Conservation (phyloP, 2,888 invertebrate species). For the Spatulosminthurus flaviceps region DNA sequence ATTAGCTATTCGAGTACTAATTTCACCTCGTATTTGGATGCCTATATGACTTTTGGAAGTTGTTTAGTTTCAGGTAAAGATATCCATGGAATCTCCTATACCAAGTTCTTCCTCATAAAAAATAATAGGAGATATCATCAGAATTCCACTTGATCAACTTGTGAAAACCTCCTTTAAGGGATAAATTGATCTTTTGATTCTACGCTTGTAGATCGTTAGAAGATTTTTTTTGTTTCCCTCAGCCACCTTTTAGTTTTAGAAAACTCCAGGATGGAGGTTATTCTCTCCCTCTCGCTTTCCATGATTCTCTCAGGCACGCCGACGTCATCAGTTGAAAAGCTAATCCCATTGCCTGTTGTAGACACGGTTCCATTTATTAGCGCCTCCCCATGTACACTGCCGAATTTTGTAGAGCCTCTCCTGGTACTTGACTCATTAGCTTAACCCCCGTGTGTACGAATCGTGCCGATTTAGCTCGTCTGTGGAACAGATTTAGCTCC, state of each 20-base stretch:
- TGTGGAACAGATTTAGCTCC: background rate
- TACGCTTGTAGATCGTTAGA: too few relatives aligned
- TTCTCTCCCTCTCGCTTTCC: slow-evolving; percentile 13
- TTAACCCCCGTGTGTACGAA: background rate
- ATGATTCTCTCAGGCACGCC: slow-evolving; percentile 32
- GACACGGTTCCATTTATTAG: slow-evolving; percentile 37
- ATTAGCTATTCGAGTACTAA: slow-evolving; percentile 6
- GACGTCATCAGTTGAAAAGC: background rate
- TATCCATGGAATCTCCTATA: too few relatives aligned
- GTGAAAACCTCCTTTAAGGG: too few relatives aligned
- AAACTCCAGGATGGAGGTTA: too few relatives aligned
- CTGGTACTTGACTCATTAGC: background rate
- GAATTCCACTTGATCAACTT: too few relatives aligned
- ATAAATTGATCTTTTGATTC: too few relatives aligned
- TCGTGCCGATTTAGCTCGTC: background rate
- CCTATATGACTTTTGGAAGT: too few relatives aligned
- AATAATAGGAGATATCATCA: too few relatives aligned
- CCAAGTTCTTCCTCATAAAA: too few relatives aligned
- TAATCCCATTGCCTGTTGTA: slow-evolving; percentile 41
- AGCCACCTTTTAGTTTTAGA: too few relatives aligned
- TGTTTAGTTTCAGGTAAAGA: too few relatives aligned
- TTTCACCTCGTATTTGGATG: background rate
- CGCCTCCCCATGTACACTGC: slow-evolving; percentile 3
- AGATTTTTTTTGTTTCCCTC: too few relatives aligned
- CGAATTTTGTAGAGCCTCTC: background rate